A percentile compares a stretch with the other conserved stretches of the same genome.
These are phyloP conservation scores for Sitodiplosis mosellana DNA, from an alignment of 1,140 invertebrate genomes.

Conservation along the genomic window DNA sequence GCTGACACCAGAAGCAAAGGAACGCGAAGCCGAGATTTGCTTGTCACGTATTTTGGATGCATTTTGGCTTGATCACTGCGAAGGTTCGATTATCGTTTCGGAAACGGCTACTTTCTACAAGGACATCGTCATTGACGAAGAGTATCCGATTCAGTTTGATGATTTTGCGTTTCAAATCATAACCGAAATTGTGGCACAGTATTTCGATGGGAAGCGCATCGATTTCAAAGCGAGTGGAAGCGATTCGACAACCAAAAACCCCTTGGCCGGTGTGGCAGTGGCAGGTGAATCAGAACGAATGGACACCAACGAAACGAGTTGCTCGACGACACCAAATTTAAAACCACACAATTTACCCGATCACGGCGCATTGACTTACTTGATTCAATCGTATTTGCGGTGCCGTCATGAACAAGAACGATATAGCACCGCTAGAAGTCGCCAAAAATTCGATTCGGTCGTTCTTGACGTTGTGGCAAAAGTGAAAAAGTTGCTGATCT, in stretches of 20 bases:
- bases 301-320: neutral
- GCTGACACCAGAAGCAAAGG: slow-evolving; percentile 15
- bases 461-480: neutral
- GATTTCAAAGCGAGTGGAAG: slow-evolving; percentile 14
- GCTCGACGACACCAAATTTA: neutral
- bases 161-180: slow-evolving; percentile 34
- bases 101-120: slow-evolving; percentile 29
- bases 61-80: slow-evolving; percentile 34
- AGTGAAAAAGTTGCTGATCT: neutral
- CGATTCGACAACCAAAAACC: slow-evolving; percentile 10
- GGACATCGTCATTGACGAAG: slow-evolving; percentile 14
- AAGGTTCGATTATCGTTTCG: slow-evolving; percentile 35
- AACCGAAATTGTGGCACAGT: slow-evolving; percentile 40
- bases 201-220: slow-evolving; percentile 29
- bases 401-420: neutral
- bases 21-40: slow-evolving; percentile 33
- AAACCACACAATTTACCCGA: neutral
- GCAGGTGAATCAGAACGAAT: neutral
- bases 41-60: slow-evolving; percentile 36
- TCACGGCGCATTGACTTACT: neutral
- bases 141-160: slow-evolving; percentile 9
- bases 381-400: neutral
- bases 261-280: slow-evolving; percentile 27
- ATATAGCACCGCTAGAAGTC: neutral
- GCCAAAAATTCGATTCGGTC: neutral